phyloP scores from a whole-genome alignment of 2,888 invertebrate genomes.

The Oxystoma pomonae region DNA sequence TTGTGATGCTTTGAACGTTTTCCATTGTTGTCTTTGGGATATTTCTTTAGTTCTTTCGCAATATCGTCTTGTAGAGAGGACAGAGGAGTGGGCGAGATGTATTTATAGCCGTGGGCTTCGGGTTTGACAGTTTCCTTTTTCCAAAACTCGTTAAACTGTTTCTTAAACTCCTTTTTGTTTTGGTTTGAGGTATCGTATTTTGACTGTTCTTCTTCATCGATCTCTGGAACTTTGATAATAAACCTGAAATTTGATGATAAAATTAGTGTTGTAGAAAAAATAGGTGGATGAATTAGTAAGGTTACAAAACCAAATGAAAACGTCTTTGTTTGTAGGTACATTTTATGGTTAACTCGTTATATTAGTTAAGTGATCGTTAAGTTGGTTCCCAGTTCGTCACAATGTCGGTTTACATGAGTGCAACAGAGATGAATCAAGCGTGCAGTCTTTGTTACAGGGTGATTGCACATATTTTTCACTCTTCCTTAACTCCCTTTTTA shows the following conservation, averaged over 20 bases:
- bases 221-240: constrained; percentile 33
- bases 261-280: constrained; percentile 20
- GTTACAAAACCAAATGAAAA: no score
- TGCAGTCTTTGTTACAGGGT: no score
- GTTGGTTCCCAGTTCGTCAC: background rate
- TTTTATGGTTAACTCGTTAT: background rate
- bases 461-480: no score
- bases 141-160: constrained; percentile 33
- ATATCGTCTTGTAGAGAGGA: constrained; percentile 12
- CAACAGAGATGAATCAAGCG: no score
- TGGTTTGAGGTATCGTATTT: constrained; percentile 23
- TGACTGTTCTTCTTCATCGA: constrained; percentile 20
- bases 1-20: constrained; percentile 11
- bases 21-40: background rate
- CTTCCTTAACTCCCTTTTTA: no score
- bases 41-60: constrained; percentile 4
- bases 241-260: constrained; percentile 24
- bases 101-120: constrained; percentile 37
- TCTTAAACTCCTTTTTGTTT: constrained; percentile 21
- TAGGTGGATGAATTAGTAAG: no score
- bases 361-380: background rate
- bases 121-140: constrained; percentile 30
- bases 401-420: no score
- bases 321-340: background rate
- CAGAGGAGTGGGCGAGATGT: constrained; percentile 27